Evolutionary conservation across 2,888 invertebrate genomes (phyloP), one percentile per base, ranked within the genome.

Genomic region (Pseudococcus longispinus): DNA sequence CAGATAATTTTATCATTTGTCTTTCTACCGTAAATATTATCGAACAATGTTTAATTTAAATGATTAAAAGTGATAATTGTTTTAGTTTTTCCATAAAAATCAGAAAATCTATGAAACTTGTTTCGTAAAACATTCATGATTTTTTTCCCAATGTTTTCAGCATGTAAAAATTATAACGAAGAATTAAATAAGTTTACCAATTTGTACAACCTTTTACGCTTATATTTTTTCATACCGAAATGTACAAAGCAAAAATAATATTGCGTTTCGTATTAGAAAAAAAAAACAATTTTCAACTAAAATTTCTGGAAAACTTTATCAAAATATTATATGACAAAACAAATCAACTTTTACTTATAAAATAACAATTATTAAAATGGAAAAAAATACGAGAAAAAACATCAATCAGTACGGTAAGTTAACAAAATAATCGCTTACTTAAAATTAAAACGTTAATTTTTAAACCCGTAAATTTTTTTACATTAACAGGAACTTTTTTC

Each of bases 401-500:
- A 87, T 87, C 60, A 77, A 84, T 80, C 65, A 87, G 77, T 80
- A 80, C 77, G 77, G 77, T 80, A 80, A 80, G 77, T 80, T 80
- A 42, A 80, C 77, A 80, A 80, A 77, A 80, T 80, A 80, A 42
- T 80, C 42, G 77, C 11, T 42, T 23, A 23, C 77, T 80, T 80
- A 80, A 80, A n/a, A 37, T 80, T 37, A 15, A 37, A 74, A 74
- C 74, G 77, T 80, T 80, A 80, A 80, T 80, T 80, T 51, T 80
- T 80, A 80, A 80, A 42, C 77, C 77, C 77, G 77, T 80, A 80
- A 80, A 15, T 37, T 80, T 80, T n/a, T 80, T 80, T 80, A 80
- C 77, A 80, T 29, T 42, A 80, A 80, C 77, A 80, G 77, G 77
- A 80, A 80, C 77, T 80, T 80, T 80, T 74, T 42, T 80, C 77